A percentile compares a stretch with the other conserved stretches of the same genome.
These are phyloP conservation scores for Catocala sponsa DNA, from an alignment of 2,888 invertebrate species.

Conservation along the genomic window DNA sequence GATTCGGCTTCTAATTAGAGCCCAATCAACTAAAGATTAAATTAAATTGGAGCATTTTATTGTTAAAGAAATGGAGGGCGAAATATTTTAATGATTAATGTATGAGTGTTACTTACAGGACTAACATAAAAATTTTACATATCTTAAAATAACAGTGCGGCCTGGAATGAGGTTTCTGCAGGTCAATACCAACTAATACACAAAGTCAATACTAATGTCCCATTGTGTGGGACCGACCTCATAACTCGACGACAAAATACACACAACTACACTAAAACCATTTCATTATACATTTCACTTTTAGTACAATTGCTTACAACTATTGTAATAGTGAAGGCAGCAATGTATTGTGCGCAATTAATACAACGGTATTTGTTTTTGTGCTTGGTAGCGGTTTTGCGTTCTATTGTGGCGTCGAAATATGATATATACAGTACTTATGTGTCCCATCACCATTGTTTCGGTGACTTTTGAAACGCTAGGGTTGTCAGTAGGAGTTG, in stretches of 20 bases:
- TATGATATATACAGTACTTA: slow-evolving; percentile 53
- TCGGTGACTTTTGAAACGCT: slow-evolving; percentile 28
- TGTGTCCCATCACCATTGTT: slow-evolving; percentile 56
- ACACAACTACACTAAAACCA: slow-evolving; percentile 10
- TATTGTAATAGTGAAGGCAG: slow-evolving; percentile 7
- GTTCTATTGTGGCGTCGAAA: slow-evolving; percentile 45
- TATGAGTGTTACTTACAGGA: no score
- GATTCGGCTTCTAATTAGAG: no score
- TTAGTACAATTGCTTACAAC: slow-evolving; percentile 10
- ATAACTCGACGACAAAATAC: slow-evolving; percentile 22
- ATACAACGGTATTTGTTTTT: slow-evolving; percentile 11
- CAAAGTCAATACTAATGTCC: slow-evolving; percentile 47
- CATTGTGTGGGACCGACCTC: slow-evolving; percentile 46
- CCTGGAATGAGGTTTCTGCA: slow-evolving; percentile 36
- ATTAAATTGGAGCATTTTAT: no score
- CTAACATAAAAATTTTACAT: no score
- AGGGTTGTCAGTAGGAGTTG: slow-evolving; percentile 27
- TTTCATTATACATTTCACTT: slow-evolving; percentile 25
- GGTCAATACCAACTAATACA: slow-evolving; percentile 41
- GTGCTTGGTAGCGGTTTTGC: slow-evolving; percentile 25
- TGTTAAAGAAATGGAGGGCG: no score
- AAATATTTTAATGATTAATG: no score
- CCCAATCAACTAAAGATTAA: no score
- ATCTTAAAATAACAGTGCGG: slow-evolving; percentile 23
- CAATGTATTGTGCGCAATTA: slow-evolving; percentile 27